phyloP scores from a whole-genome alignment of 92 coral and sea anemone genomes.

The Hydrozoanthus gracilis region DNA sequence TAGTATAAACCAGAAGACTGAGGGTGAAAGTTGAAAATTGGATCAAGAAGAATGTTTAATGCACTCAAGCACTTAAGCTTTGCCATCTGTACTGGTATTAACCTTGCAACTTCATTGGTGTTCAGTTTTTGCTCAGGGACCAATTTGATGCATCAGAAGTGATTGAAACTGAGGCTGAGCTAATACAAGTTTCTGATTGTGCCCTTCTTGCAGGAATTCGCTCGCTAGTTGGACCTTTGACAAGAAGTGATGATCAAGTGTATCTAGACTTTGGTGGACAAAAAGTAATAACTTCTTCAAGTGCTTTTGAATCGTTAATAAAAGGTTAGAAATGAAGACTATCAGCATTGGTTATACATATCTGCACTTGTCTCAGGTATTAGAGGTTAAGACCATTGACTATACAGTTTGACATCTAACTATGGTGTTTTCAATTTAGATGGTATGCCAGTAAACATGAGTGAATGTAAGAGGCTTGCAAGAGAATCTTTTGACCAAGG shows the following conservation, averaged over 20 bases:
- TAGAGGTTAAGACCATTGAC: no score
- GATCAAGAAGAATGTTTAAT: no score
- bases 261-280: conserved; percentile 38
- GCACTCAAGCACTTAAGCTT: no score
- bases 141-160: no score
- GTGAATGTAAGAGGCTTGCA: conserved; percentile 39
- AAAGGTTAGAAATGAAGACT: background rate
- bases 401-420: background rate
- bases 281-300: conserved; percentile 29
- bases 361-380: background rate
- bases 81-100: no score
- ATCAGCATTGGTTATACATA: background rate
- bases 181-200: background rate
- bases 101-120: no score
- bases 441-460: conserved; percentile 28
- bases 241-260: conserved; percentile 36
- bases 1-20: no score
- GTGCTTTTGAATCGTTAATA: conserved; percentile 41
- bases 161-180: no score
- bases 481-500: conserved; percentile 38
- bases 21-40: no score
- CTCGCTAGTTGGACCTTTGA: conserved; percentile 31
- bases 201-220: conserved; percentile 18
- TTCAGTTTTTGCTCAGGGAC: no score
- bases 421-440: conserved; percentile 2